These are phyloP conservation scores for Stegostoma tigrinum DNA, from an alignment of 2,113 vertebrate species.

Conservation along the genomic window DNA sequence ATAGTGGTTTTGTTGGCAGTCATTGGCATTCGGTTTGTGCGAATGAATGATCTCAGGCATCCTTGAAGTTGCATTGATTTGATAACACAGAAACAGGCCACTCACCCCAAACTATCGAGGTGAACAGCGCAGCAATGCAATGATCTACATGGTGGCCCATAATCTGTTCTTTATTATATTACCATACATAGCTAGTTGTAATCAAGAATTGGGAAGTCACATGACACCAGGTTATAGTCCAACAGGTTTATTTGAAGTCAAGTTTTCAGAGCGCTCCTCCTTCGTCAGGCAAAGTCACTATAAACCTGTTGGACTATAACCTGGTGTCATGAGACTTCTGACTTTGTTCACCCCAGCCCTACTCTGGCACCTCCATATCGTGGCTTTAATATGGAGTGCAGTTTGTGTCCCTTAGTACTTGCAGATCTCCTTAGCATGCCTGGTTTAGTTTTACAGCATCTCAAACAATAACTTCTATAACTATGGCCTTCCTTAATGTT, in stretches of 20 bases:
- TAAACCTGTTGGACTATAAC: too few species aligned
- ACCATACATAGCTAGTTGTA: too few species aligned
- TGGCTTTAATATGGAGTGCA: neutral
- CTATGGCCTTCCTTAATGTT: neutral
- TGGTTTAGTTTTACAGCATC: neutral
- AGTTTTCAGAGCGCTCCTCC: too few species aligned
- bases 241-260: too few species aligned
- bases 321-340: too few species aligned
- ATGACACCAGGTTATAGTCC: too few species aligned
- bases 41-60: neutral
- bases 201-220: too few species aligned
- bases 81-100: neutral
- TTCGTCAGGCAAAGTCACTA: too few species aligned
- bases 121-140: neutral
- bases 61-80: neutral
- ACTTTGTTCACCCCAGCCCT: too few species aligned
- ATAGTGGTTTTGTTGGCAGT: neutral
- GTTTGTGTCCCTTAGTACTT: neutral
- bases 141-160: neutral
- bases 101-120: neutral
- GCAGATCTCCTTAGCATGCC: neutral
- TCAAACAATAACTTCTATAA: neutral
- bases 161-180: too few species aligned
- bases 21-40: neutral
- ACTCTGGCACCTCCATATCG: too few species aligned